These are phyloP conservation scores for Morus bassanus DNA, from an alignment of 2,797 vertebrate species.

Conservation along the genomic window DNA sequence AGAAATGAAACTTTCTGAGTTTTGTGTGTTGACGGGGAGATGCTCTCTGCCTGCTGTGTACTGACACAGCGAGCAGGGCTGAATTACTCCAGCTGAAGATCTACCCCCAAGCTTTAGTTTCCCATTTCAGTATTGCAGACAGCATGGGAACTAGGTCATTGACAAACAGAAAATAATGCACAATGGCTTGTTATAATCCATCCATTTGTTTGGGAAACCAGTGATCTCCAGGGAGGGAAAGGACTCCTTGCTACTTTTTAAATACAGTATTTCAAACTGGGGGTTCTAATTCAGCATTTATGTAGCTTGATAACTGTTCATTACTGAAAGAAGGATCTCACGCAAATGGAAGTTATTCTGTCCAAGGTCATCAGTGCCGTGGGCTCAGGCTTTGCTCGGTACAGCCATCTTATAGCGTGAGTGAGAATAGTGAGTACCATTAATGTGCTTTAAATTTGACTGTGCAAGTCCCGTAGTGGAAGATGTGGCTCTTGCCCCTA, in stretches of 20 bases:
- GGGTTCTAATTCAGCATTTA: not conserved
- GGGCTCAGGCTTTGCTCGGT: not conserved
- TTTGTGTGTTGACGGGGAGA: not conserved
- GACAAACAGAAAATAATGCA: not conserved
- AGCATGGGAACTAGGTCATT: not conserved
- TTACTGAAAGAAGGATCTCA: not conserved
- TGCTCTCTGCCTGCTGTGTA: not conserved
- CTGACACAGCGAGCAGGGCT: not conserved
- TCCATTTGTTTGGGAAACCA: not conserved
- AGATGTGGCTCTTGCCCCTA: not conserved
- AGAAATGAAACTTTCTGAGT: not conserved
- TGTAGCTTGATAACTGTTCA: not conserved
- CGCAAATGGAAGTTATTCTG: not conserved
- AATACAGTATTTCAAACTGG: fast-evolving
- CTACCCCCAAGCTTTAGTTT: not conserved
- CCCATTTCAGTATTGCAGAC: not conserved
- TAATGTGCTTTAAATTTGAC: not conserved
- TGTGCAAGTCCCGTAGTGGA: not conserved
- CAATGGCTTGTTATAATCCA: not conserved
- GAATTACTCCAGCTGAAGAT: not conserved
- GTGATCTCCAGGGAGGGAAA: not conserved
- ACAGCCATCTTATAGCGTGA: fast-evolving
- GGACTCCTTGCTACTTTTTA: not conserved
- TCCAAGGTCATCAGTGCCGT: not conserved
- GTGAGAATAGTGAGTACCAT: not conserved